A percentile compares a stretch with the other conserved stretches of the same genome.
Evolutionary conservation across 2,113 vertebrate species (phyloP).

Genomic region (cat (Felis catus)): F.catus_Fca126_mat1.0 CM031416.1:91649001-91649500

Average conservation of each 20-base stretch:
- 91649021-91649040: slow-evolving; percentile 34
- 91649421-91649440: not conserved
- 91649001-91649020: not conserved
- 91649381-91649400: not conserved
- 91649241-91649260: not conserved
- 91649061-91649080: slow-evolving; percentile 81
- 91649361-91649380: not conserved
- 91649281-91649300: not conserved
- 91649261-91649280: not conserved
- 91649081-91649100: slow-evolving; percentile 54
- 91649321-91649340: not conserved
- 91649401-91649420: not conserved
- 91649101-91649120: not conserved
- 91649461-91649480: not conserved
- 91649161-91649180: not conserved
- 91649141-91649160: not conserved
- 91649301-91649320: not conserved
- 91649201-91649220: not conserved
- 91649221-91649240: not conserved
- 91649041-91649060: slow-evolving; percentile 61
- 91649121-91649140: not conserved
- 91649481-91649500: not conserved
- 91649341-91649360: not conserved
- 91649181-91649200: not conserved
- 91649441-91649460: not conserved